Base-by-base conservation (phyloP, 2,888 invertebrate genomes). In the Boloria euphrosyne region DNA sequence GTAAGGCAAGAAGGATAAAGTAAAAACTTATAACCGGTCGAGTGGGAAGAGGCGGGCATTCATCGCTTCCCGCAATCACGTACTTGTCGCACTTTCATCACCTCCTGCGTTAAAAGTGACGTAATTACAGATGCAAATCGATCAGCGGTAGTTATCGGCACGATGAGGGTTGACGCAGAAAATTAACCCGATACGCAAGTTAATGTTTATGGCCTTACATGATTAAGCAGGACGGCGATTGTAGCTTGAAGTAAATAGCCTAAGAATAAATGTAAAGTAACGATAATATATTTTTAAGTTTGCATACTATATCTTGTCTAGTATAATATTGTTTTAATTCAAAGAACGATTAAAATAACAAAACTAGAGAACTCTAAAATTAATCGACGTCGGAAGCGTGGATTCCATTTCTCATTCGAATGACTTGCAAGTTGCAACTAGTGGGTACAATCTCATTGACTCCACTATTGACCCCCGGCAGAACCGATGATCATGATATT, bases 101-200 rank as follows among this genome's bases (percentile, higher is more conserved):
- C 90, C 88, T 89, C 86, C 81, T 74, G 81, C 78, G 86, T 85
- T 87, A 87, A 87, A 90, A 89, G 89, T 90, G 89, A 90, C 85
- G 89, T 88, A 88, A 92, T 92, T 91, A 91, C 81, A 83, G 86
- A 92, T 92, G 92, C 91, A 92, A 91, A 91, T 92, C 89, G 89
- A 89, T 90, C 88, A 86, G 83, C 82, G 82, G 83, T 86, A 88
- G 87, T 90, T 90, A 92, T 88, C 89, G 83, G 76, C 81, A 79
- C 84, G 82, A 81, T 81, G 86, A 85, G 86, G 86, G 86, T 87
- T 87, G 87, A 89, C 86, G 87, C 83, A 84, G 86, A 82, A 86
- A 90, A 90, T 91, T 89, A 90, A 82, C 87, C 83, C 84, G 86
- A 86, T 86, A 87, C 86, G 83, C 85, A 80, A 80, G 81, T 86